These are phyloP conservation scores for Antechinus flavipes DNA, from an alignment of 2,113 vertebrate species.

Conservation along the genomic window DNA sequence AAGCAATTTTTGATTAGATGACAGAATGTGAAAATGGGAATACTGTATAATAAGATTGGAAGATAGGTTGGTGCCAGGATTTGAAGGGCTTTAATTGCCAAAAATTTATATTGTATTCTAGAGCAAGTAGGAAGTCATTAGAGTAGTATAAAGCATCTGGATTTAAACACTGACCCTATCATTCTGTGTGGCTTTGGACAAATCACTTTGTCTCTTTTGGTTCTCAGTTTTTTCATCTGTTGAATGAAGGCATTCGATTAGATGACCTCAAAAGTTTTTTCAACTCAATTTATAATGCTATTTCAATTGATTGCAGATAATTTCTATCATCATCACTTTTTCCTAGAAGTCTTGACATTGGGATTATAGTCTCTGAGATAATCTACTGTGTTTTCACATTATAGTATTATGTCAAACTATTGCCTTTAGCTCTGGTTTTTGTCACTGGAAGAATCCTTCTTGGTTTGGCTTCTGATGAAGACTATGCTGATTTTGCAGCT, in stretches of 20 bases:
- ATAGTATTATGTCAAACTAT: background rate
- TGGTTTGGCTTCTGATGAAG: conserved; percentile 29
- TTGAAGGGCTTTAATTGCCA: background rate
- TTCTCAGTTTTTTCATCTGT: background rate
- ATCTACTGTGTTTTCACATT: background rate
- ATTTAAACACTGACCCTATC: background rate
- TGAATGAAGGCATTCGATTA: background rate
- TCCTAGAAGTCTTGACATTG: background rate
- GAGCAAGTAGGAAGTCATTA: background rate
- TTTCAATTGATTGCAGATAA: background rate
- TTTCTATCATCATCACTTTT: background rate
- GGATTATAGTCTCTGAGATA: background rate
- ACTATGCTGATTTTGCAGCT: background rate
- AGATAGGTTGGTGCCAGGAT: background rate
- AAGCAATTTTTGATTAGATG: background rate
- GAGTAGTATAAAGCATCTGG: background rate
- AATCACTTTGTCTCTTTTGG: background rate
- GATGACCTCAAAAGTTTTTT: background rate
- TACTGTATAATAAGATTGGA: background rate
- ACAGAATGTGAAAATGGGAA: background rate
- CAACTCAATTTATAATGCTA: background rate
- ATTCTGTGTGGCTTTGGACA: background rate
- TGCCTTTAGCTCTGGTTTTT: background rate
- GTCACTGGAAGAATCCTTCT: conserved; percentile 18
- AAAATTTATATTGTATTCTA: background rate